Evolutionary conservation across 2,888 invertebrate genomes (phyloP), one percentile per base, ranked within the genome.

Genomic region (Oscheius myriophilus): DNA sequence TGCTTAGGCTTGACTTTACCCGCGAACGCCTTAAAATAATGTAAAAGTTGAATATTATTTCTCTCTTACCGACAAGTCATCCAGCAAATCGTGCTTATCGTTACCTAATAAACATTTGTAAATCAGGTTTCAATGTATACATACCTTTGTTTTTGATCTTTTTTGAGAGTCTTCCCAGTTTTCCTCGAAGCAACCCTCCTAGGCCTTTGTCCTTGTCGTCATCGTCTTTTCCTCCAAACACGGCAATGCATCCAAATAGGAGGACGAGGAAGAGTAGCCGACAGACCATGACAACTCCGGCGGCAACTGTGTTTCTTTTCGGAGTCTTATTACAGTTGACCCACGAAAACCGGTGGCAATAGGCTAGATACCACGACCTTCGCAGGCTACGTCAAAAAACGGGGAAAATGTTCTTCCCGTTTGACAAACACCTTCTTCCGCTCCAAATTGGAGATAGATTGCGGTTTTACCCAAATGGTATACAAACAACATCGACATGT

Each of bases 291-390:
- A 26, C 61, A 46, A 16, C 45, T 33, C 33, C 33, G 33, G 33
- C 33, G 33, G 33, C 33, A 33, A 33, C 33, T 33, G 33, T 33
- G 33, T 33, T 33, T 33, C 33, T 33, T 33, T 33, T 33, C 49
- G 42, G 58, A 16, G 18, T 21, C 46, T 46, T 61, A 49, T 61
- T 61, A 61, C 61, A 61, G 46, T 61, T 61, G 61, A 61, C 61
- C 49, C 45, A 39, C 39, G 61, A 61, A 61, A 61, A 61, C 61
- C 61, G 61, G 61, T 61, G 61, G 46, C 61, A 46, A 61, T 42
- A 33, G 33, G 33, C 33, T 33, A 33, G 33, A 33, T 33, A 33
- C 33, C 33, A 33, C 33, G 33, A 9, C 33, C 33, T 33, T 33
- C 33, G 33, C 33, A 33, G 33, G 33, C 33, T 33, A 9, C 33